Evolutionary conservation across 2,113 vertebrate species (phyloP).

Genomic region (Catharus minimus): DNA sequence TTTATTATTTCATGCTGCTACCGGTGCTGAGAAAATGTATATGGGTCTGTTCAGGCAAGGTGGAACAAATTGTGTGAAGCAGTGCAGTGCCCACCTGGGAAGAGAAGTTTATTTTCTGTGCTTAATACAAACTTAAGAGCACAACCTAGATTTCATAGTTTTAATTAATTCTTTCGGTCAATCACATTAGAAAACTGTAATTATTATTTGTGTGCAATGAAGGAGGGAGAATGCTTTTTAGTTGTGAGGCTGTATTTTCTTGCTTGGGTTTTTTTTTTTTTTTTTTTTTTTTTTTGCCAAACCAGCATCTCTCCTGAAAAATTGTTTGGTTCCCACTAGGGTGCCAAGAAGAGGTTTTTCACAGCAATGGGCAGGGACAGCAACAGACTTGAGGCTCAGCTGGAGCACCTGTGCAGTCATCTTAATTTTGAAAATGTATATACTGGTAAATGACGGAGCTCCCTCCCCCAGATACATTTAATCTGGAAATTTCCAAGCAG

Average conservation of each 20-base stretch:
- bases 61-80: neutral
- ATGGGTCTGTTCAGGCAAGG: neutral
- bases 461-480: constrained; percentile 55
- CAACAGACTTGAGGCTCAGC: constrained; percentile 33
- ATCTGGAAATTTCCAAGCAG: constrained; percentile 77
- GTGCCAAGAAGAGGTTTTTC: neutral
- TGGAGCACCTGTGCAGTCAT: constrained; percentile 44
- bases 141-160: neutral
- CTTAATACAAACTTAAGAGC: neutral
- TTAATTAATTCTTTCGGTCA: neutral
- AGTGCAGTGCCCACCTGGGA: neutral
- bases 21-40: neutral
- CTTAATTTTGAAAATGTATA: constrained; percentile 74
- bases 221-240: neutral
- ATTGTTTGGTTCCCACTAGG: neutral
- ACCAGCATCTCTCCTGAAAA: neutral
- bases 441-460: constrained; percentile 61
- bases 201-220: neutral
- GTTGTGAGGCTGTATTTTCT: neutral
- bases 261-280: too few species aligned
- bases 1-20: neutral
- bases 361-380: neutral
- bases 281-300: neutral
- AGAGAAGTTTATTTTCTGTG: neutral
- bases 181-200: neutral